Conservation (phyloP, 1,140 invertebrate genomes). For the Calliopsis andreniformis region DNA sequence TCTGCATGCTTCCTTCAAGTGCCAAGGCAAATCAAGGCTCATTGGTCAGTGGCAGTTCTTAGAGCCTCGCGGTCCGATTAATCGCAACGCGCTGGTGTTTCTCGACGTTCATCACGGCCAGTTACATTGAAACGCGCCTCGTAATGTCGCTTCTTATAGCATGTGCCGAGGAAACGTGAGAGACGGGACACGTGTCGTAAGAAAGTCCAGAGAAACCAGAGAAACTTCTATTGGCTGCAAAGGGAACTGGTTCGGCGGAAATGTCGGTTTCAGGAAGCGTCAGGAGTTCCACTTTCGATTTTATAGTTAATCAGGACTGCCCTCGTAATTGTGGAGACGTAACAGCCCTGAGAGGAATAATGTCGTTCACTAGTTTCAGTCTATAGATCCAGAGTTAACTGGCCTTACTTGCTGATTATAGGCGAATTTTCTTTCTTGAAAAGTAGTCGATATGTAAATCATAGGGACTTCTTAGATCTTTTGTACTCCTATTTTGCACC, state of each 20-base stretch:
- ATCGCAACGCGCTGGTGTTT: conserved; percentile 9
- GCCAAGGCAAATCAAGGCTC: conserved; percentile 12
- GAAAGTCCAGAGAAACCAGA: not conserved
- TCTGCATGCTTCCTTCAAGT: no score
- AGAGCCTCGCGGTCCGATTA: not conserved
- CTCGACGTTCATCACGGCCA: conserved; percentile 12
- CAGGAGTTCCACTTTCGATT: not conserved
- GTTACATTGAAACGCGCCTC: conserved; percentile 1
- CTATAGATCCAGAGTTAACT: no score
- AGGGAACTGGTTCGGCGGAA: not conserved
- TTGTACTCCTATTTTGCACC: no score
- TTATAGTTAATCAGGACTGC: not conserved
- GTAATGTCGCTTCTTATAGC: conserved; percentile 7
- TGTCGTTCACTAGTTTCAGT: not conserved
- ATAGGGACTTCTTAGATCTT: no score
- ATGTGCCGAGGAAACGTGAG: not conserved
- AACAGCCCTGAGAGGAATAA: not conserved
- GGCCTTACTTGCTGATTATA: no score
- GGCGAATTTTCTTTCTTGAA: no score
- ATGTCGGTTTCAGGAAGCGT: not conserved
- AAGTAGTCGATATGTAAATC: no score
- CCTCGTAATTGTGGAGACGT: not conserved
- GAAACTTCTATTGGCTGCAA: not conserved
- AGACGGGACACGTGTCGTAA: conserved; percentile 9
- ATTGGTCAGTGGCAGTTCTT: no score